These are phyloP conservation scores for Junonia oenone DNA, from an alignment of 2,888 invertebrate genomes.

Conservation along the genomic window DNA sequence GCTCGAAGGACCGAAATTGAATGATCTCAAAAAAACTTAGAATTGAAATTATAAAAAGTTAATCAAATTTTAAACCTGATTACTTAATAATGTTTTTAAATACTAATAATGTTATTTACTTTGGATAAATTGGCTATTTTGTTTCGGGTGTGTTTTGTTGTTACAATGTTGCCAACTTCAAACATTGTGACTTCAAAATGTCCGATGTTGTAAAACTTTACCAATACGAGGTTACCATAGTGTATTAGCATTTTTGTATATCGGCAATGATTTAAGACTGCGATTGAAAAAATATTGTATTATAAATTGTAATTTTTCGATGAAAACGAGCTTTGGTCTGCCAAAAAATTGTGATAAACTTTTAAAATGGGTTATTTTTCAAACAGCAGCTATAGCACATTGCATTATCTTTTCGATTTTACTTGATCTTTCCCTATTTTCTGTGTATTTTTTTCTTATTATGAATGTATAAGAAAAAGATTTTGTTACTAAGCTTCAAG, in stretches of 20 bases:
- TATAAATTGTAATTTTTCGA: slow-evolving; percentile 19
- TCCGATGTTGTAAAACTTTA: neutral
- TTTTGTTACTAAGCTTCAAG: too few relatives aligned
- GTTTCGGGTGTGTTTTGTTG: neutral
- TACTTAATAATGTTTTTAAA: neutral
- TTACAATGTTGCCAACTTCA: neutral
- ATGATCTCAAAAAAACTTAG: slow-evolving; percentile 28
- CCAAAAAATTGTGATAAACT: slow-evolving; percentile 42
- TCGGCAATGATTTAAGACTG: slow-evolving; percentile 23
- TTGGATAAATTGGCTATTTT: neutral
- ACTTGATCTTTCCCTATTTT: neutral
- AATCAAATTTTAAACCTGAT: neutral
- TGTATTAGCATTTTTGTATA: slow-evolving; percentile 11
- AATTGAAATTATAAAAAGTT: neutral
- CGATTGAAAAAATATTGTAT: slow-evolving; percentile 18
- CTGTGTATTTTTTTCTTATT: too few relatives aligned
- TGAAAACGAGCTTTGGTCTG: slow-evolving; percentile 32
- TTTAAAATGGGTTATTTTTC: neutral
- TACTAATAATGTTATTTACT: neutral
- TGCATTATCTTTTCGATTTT: neutral
- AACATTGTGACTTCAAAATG: neutral
- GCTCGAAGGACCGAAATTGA: slow-evolving; percentile 46
- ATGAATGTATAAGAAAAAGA: too few relatives aligned
- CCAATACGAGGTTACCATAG: slow-evolving; percentile 26
- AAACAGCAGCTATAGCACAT: neutral